phyloP scores from a whole-genome alignment of 1,140 invertebrate species.

The Muscidifurax raptorellus region DNA sequence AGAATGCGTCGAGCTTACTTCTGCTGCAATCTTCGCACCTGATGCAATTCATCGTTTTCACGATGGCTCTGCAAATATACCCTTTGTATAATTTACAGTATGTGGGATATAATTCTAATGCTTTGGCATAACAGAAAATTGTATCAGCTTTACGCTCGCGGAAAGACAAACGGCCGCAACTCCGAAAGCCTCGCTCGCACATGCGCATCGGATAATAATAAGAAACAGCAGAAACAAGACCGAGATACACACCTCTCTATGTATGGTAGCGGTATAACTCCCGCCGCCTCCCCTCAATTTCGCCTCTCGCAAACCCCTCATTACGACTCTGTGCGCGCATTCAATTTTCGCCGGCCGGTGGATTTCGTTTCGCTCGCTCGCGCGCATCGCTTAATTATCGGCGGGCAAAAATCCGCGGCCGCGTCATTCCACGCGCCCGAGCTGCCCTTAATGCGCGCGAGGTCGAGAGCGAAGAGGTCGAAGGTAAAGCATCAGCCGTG shows the following conservation, averaged over 20 bases:
- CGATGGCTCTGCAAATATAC: too few species aligned
- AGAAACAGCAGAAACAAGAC: too few species aligned
- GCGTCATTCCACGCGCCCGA: constrained; percentile 49
- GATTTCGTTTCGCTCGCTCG: constrained; percentile 32
- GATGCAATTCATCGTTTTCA: background rate
- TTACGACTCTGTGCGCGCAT: constrained; percentile 35
- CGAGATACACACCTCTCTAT: background rate
- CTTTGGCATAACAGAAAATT: too few species aligned
- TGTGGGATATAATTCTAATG: too few species aligned
- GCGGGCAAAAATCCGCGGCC: constrained; percentile 56
- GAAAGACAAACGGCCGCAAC: constrained; percentile 25
- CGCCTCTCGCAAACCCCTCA: constrained; percentile 42
- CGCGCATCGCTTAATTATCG: constrained; percentile 65
- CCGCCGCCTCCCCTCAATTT: constrained; percentile 35
- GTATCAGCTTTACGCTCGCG: background rate
- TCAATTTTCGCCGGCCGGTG: constrained; percentile 33
- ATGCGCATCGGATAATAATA: too few species aligned
- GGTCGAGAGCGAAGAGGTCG: constrained; percentile 60
- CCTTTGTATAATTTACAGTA: too few species aligned
- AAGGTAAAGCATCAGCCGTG: constrained; percentile 65
- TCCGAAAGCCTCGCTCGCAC: background rate
- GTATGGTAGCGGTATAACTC: background rate
- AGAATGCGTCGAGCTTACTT: background rate
- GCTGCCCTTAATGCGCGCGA: constrained; percentile 61
- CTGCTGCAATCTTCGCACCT: background rate